A percentile compares a stretch with the other conserved stretches of the same genome.
phyloP scores from a whole-genome alignment of 2,888 invertebrate genomes.

The Microctonus brassicae region DNA sequence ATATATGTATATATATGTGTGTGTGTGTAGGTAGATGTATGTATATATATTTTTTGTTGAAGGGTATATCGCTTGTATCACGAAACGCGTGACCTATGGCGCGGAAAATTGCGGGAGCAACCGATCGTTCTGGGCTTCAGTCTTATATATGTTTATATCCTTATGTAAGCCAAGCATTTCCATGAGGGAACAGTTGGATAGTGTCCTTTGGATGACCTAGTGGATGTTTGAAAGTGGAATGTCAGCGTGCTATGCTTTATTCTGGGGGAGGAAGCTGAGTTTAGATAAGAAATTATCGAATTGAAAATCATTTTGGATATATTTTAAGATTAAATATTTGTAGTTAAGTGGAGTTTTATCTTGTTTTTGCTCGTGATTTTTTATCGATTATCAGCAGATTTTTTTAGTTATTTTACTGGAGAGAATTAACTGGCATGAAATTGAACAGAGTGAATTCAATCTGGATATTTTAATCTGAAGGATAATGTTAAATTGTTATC shows the following conservation, averaged over 20 bases:
- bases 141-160: background rate
- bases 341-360: no score
- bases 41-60: background rate
- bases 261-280: no score
- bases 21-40: background rate
- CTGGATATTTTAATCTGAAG: no score
- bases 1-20: background rate
- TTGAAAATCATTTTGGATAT: no score
- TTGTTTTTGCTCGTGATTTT: no score
- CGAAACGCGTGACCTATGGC: constrained; percentile 45
- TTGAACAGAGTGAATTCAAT: no score
- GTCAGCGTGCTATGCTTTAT: background rate
- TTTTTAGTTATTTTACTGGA: no score
- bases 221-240: background rate
- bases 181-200: background rate
- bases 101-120: constrained; percentile 50
- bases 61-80: constrained; percentile 36
- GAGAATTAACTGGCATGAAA: no score
- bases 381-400: no score
- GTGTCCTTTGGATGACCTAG: background rate
- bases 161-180: constrained; percentile 19
- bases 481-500: no score
- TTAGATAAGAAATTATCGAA: no score
- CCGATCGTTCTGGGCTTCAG: constrained; percentile 12
- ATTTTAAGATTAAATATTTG: no score